Evolutionary conservation across 2,797 vertebrate species (phyloP).

Genomic region (Leuciscus waleckii): DNA sequence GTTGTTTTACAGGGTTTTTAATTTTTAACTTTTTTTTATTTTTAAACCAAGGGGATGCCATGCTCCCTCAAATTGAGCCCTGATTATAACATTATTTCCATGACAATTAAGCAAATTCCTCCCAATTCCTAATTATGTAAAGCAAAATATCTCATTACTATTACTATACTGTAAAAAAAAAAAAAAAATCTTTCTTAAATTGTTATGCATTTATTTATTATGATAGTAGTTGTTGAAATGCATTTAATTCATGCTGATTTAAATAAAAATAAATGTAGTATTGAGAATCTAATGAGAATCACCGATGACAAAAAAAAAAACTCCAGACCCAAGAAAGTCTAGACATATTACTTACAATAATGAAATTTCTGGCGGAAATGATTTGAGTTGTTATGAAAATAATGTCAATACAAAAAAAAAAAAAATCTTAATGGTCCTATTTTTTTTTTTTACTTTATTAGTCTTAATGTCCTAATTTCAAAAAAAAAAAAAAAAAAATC

Average conservation of each 20-base stretch:
- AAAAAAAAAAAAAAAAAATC: too few species aligned
- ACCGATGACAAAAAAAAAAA: neutral
- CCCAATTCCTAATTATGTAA: neutral
- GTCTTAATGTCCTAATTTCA: too few species aligned
- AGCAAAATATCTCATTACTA: neutral
- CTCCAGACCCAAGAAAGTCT: neutral
- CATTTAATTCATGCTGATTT: neutral
- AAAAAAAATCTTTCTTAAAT: neutral
- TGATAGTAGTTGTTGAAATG: neutral
- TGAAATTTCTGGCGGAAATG: neutral
- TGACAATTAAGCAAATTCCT: neutral
- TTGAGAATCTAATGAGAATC: too few species aligned
- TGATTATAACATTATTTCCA: too few species aligned
- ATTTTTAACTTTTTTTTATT: too few species aligned
- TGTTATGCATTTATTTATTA: neutral
- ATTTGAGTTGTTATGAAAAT: neutral
- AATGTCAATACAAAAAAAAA: neutral
- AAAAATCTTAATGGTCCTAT: neutral
- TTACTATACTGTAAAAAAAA: neutral
- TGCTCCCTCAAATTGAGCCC: too few species aligned
- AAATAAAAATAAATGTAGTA: neutral
- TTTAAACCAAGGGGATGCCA: too few species aligned
- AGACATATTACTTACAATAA: neutral
- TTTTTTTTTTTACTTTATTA: neutral
- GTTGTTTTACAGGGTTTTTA: too few species aligned